These are phyloP conservation scores for Acanthurus tractus DNA, from an alignment of 2,797 vertebrate genomes.

Conservation along the genomic window DNA sequence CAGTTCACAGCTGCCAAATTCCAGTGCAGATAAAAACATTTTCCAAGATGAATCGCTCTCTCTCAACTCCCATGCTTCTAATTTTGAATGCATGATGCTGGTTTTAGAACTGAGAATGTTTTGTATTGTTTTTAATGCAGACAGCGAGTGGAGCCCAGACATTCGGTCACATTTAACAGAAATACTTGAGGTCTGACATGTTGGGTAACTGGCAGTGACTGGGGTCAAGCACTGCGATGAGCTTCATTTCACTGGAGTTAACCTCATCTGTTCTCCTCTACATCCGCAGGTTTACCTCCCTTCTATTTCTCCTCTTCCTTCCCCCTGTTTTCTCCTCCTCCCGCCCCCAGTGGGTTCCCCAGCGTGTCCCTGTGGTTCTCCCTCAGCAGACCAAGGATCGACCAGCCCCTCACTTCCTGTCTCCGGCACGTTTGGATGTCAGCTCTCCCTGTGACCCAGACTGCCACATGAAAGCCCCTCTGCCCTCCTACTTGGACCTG, in stretches of 20 bases:
- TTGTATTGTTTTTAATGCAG: slow-evolving; percentile 16
- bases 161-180: slow-evolving; percentile 32
- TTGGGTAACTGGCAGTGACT: background rate
- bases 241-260: background rate
- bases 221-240: background rate
- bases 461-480: slow-evolving; percentile 90
- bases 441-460: slow-evolving; percentile 90
- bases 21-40: slow-evolving; percentile 52
- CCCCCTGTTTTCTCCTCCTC: slow-evolving; percentile 77
- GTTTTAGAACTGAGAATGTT: slow-evolving; percentile 50
- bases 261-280: slow-evolving; percentile 27
- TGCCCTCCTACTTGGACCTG: slow-evolving; percentile 91
- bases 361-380: slow-evolving; percentile 92
- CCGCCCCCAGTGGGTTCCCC: slow-evolving; percentile 90
- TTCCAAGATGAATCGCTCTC: slow-evolving; percentile 30
- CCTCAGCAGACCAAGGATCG: slow-evolving; percentile 88
- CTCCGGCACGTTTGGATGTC: slow-evolving; percentile 90
- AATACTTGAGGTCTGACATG: slow-evolving; percentile 1
- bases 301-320: slow-evolving; percentile 82
- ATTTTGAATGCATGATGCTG: slow-evolving; percentile 44
- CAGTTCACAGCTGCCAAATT: slow-evolving; percentile 64
- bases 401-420: slow-evolving; percentile 89
- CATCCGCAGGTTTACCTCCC: slow-evolving; percentile 64
- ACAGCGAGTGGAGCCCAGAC: slow-evolving; percentile 1
- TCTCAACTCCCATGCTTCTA: slow-evolving; percentile 33